Evolutionary conservation across 2,888 invertebrate species (phyloP).

Genomic region (Lordiphosa fenestrarum): DNA sequence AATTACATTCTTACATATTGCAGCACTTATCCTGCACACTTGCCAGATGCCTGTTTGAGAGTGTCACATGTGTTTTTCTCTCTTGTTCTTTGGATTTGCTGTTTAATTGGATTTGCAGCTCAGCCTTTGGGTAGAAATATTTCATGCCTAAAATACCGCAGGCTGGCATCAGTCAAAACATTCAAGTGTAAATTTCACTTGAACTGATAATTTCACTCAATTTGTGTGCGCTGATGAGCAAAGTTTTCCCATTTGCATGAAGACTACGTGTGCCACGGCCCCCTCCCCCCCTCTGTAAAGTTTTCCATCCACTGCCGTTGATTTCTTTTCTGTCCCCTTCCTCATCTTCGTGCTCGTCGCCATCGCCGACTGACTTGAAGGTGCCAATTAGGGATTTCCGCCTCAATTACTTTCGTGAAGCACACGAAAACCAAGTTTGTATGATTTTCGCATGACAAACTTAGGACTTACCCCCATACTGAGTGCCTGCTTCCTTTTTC

Average conservation of each 20-base stretch:
- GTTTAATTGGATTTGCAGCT: conserved; percentile 68
- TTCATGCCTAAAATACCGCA: conserved; percentile 11
- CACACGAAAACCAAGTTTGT: conserved; percentile 72
- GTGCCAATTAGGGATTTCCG: conserved; percentile 75
- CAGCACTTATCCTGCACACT: conserved; percentile 3
- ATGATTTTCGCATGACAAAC: conserved; percentile 76
- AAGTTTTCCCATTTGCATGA: conserved; percentile 73
- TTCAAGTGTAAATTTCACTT: conserved; percentile 74
- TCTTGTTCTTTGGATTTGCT: conserved; percentile 20
- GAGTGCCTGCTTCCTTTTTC: conserved; percentile 2
- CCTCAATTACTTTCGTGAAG: conserved; percentile 71
- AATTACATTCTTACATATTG: conserved; percentile 23
- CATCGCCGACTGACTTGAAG: conserved; percentile 53
- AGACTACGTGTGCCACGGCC: conserved; percentile 57
- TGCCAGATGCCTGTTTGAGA: conserved; percentile 29
- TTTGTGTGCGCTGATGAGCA: conserved; percentile 74
- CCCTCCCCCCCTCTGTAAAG: conserved; percentile 27
- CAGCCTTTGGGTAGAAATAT: conserved; percentile 13
- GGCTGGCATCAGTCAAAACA: conserved; percentile 43
- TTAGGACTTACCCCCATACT: conserved; percentile 50
- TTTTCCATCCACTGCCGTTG: conserved; percentile 45
- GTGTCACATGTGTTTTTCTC: conserved; percentile 54
- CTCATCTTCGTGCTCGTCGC: conserved; percentile 2
- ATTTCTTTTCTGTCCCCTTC: conserved; percentile 45
- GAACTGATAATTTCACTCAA: conserved; percentile 74